Percentiles rank a stretch among this genome's conserved stretches.
phyloP scores from a whole-genome alignment of 2,888 invertebrate species.

The Pheosia gnoma region DNA sequence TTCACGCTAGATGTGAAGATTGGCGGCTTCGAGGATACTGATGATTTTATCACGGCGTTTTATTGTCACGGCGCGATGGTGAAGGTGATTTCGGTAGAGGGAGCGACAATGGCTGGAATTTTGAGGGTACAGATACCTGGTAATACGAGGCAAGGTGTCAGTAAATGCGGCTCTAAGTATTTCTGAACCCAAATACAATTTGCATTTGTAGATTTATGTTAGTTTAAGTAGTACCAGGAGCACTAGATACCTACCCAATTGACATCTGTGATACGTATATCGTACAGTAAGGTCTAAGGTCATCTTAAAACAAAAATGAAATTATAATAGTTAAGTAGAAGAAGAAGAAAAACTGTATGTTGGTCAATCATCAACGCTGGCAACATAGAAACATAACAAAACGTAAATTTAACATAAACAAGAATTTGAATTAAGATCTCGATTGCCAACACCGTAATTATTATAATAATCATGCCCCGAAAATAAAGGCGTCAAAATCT shows the following conservation, averaged over 20 bases:
- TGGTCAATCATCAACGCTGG: too few species aligned
- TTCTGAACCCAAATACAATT: too few species aligned
- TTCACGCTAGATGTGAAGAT: slow-evolving; percentile 46
- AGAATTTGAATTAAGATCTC: background rate
- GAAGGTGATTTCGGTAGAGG: background rate
- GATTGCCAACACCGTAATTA: slow-evolving; percentile 19
- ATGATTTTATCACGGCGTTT: slow-evolving; percentile 34
- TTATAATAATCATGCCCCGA: slow-evolving; percentile 17
- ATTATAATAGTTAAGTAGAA: background rate
- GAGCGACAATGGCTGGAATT: background rate
- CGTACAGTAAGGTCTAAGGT: background rate
- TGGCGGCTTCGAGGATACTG: slow-evolving; percentile 36
- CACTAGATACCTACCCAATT: too few species aligned
- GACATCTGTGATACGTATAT: too few species aligned
- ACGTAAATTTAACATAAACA: too few species aligned
- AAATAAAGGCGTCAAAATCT: slow-evolving; percentile 20
- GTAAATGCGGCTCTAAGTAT: background rate
- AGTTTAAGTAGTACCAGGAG: too few species aligned
- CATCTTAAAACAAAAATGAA: background rate
- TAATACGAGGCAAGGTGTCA: background rate
- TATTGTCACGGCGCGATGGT: slow-evolving; percentile 40
- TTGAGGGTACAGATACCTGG: background rate
- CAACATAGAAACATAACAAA: too few species aligned
- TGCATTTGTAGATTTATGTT: too few species aligned
- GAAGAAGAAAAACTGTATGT: too few species aligned